These are phyloP conservation scores for Tanytarsus gracilentus DNA, from an alignment of 2,888 invertebrate species.

Conservation along the genomic window DNA sequence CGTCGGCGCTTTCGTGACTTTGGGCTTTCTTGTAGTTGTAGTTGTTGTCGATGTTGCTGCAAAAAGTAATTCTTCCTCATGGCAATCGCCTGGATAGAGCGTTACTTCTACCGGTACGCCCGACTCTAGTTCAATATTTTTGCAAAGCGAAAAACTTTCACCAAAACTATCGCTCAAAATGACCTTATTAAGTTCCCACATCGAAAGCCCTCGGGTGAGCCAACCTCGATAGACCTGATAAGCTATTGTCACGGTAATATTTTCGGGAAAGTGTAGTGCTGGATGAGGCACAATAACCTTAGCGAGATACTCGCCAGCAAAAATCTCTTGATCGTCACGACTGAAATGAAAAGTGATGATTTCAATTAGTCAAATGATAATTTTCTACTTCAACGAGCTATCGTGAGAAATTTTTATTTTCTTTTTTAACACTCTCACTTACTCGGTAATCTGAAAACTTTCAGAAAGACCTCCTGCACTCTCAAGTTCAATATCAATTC, in stretches of 20 bases:
- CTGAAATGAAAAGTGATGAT: constrained; percentile 42
- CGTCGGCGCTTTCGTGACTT: constrained; percentile 37
- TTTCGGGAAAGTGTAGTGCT: constrained; percentile 62
- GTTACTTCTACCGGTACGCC: constrained; percentile 64
- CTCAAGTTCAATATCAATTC: constrained; percentile 67
- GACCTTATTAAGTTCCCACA: constrained; percentile 74
- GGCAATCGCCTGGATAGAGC: constrained; percentile 69
- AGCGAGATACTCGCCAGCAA: constrained; percentile 62
- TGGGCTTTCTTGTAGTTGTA: constrained; percentile 30
- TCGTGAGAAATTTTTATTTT: not conserved
- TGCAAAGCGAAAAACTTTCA: constrained; percentile 73
- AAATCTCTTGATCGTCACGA: constrained; percentile 67
- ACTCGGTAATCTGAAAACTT: constrained; percentile 81
- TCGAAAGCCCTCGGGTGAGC: constrained; percentile 73
- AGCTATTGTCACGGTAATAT: constrained; percentile 57
- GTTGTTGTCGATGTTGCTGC: not conserved
- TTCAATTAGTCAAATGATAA: not conserved
- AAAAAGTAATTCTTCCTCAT: constrained; percentile 42
- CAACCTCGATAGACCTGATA: constrained; percentile 87
- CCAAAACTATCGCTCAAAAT: constrained; percentile 78
- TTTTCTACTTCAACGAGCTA: not conserved
- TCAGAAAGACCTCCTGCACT: constrained; percentile 77
- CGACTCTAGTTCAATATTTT: constrained; percentile 62
- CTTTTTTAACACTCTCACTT: constrained; percentile 36
- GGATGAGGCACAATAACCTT: constrained; percentile 85